Base-by-base conservation (phyloP, 2,888 invertebrate genomes). In the Drosophila kambysellisi region DNA sequence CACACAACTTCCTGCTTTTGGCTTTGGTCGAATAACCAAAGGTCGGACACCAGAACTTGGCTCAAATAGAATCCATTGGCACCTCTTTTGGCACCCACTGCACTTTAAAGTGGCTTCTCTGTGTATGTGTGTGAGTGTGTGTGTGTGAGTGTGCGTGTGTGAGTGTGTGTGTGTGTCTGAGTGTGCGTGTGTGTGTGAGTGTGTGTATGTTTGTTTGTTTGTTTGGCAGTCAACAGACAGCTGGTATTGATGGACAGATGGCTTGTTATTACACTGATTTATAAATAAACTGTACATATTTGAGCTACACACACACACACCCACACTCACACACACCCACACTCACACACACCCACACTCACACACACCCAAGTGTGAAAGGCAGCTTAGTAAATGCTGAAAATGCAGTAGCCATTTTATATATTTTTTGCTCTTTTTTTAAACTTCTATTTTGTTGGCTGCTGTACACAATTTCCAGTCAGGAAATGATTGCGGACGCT, bases 281-380 rank as follows among this genome's bases (percentile, higher is more conserved):
- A 85, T 89, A 86, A 86, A 86, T 88, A 86, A 86, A 89, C 76
- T 89, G 90, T 85, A 85, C 85, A 86, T 88, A 88, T 89, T 88
- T 88, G 87, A 75, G 57, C 65, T 63, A 53, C 53, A 65, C 57
- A 85, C 63, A 81, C 63, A 56, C 32, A 41, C 39, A 51, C 50
- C 52, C 30, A 62, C 59, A 66, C 57, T 57, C 50, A 37, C 32
- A 33, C 39, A 33, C 56, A 33, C 32, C 8, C 62, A 57, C 15
- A 50, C 48, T 46, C 32, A 64, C 59, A 74, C 59, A 54, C 52
- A 41, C n/a, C 20, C 20, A 33, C 39, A 29, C 53, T 29, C 15
- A 4, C 62, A n/a, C 20, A 33, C 56, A n/a, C 43, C 17, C 7
- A 15, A 46, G 46, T 46, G 7, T 43, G 33, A 65, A 63, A 52